Evolutionary conservation across 2,113 vertebrate species (phyloP).

Genomic region (Aphelocoma coerulescens): DNA sequence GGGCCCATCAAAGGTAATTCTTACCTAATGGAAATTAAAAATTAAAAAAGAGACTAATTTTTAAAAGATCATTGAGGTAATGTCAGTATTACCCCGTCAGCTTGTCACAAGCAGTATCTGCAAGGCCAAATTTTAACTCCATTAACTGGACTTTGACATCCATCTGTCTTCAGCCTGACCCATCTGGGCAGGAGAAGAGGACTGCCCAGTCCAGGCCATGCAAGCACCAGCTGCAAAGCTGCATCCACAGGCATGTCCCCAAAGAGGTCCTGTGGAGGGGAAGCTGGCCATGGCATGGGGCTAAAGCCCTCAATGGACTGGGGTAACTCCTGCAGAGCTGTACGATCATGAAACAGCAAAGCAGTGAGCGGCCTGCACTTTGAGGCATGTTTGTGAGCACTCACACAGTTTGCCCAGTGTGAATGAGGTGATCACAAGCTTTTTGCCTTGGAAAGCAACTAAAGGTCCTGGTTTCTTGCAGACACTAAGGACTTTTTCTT

Average conservation of each 20-base stretch:
- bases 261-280: not conserved
- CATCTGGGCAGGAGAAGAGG: not conserved
- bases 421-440: not conserved
- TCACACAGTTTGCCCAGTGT: not conserved
- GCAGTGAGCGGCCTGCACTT: not conserved
- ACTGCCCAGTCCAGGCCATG: not conserved
- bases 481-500: not conserved
- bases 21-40: not conserved
- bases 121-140: not conserved
- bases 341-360: not conserved
- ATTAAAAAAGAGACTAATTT: not conserved
- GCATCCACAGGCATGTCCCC: not conserved
- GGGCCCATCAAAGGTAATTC: not conserved
- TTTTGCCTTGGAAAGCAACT: not conserved
- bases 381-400: fast-evolving
- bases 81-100: not conserved
- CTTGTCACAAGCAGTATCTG: not conserved
- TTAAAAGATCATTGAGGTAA: not conserved
- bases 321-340: not conserved
- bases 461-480: not conserved
- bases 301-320: not conserved
- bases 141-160: not conserved
- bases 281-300: not conserved
- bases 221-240: not conserved
- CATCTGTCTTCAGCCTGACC: not conserved